Conservation (phyloP, 1,140 invertebrate species). For the Drosophila pruinosa region DNA sequence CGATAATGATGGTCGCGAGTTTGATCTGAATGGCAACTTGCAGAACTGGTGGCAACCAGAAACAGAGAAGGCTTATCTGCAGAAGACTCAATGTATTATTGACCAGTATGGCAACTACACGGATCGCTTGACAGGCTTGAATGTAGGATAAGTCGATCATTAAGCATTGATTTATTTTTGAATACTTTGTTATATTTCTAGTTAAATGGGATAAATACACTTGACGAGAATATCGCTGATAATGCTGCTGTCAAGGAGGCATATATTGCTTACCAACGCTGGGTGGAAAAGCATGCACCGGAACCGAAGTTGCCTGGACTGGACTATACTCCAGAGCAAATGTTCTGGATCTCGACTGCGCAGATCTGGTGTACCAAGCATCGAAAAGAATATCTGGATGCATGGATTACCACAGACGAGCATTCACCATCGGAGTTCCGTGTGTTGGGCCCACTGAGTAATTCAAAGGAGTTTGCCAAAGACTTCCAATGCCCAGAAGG, state of each 20-base stretch:
- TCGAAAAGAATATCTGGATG: slow-evolving; percentile 87
- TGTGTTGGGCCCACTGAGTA: slow-evolving; percentile 95
- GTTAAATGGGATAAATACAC: slow-evolving; percentile 94
- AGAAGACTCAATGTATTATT: slow-evolving; percentile 92
- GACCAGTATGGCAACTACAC: slow-evolving; percentile 94
- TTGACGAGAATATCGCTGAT: slow-evolving; percentile 96
- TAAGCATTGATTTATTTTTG: background rate
- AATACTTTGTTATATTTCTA: slow-evolving; percentile 77
- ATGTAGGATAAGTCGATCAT: slow-evolving; percentile 86
- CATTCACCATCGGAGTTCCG: slow-evolving; percentile 92
- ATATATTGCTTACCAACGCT: slow-evolving; percentile 90
- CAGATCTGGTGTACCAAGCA: slow-evolving; percentile 86
- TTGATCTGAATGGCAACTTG: slow-evolving; percentile 94
- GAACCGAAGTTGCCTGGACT: slow-evolving; percentile 88
- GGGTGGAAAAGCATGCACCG: slow-evolving; percentile 86
- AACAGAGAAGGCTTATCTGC: slow-evolving; percentile 90
- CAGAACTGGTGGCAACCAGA: slow-evolving; percentile 92
- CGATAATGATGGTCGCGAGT: slow-evolving; percentile 95
- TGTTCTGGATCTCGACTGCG: slow-evolving; percentile 88
- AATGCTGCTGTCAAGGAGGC: slow-evolving; percentile 95
- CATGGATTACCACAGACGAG: slow-evolving; percentile 89
- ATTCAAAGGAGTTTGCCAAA: slow-evolving; percentile 92
- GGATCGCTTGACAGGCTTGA: slow-evolving; percentile 87
- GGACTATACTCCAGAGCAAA: slow-evolving; percentile 88
- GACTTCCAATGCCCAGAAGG: slow-evolving; percentile 94